A percentile compares a stretch with the other conserved stretches of the same genome.
These are phyloP conservation scores for Enhydra lutris DNA, from an alignment of 2,113 vertebrate species.

Conservation along the genomic window DNA sequence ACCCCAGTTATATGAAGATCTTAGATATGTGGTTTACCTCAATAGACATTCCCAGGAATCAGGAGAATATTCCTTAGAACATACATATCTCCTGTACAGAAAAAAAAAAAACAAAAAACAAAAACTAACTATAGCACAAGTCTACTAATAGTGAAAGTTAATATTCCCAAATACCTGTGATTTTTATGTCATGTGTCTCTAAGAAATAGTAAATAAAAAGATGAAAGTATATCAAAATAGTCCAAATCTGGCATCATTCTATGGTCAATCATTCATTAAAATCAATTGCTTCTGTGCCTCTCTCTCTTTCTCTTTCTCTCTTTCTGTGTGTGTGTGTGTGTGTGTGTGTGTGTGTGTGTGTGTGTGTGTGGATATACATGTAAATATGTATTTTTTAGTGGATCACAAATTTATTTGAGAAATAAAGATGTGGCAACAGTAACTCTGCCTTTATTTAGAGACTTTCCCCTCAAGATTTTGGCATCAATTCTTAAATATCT, in stretches of 20 bases:
- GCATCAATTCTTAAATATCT: not conserved
- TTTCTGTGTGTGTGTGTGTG: not conserved
- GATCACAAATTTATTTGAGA: not conserved
- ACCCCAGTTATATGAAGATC: not conserved
- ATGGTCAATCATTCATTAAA: not conserved
- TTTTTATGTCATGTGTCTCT: not conserved
- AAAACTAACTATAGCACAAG: not conserved
- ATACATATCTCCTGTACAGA: not conserved
- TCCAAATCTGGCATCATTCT: not conserved
- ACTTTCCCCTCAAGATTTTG: not conserved
- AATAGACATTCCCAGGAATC: not conserved
- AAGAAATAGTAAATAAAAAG: constrained; percentile 7
- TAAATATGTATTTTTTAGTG: not conserved
- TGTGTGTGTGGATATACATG: not conserved
- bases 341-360: not conserved
- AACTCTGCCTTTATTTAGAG: not conserved
- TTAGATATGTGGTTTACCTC: not conserved
- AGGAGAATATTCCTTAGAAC: not conserved
- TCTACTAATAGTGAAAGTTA: not conserved
- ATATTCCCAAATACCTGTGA: constrained; percentile 31
- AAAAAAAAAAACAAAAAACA: not conserved
- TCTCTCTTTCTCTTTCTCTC: not conserved
- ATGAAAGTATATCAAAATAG: not conserved
- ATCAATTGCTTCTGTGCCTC: not conserved
- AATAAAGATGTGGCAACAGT: not conserved